phyloP scores from a whole-genome alignment of 2,888 invertebrate species.

The Dysmachus trigonus region DNA sequence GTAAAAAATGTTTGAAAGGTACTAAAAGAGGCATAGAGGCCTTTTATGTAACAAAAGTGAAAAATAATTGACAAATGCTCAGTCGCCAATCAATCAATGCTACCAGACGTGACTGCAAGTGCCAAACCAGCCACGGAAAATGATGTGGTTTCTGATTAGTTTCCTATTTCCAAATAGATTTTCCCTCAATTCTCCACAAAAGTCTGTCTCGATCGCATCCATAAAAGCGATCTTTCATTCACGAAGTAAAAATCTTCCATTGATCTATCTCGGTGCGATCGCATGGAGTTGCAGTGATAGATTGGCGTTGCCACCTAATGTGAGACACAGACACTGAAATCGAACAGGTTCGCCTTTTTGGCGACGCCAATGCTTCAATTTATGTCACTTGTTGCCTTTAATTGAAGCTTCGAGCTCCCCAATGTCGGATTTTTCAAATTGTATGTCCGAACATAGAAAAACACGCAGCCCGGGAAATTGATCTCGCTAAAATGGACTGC shows the following conservation, averaged over 20 bases:
- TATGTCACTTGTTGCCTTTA: slow-evolving; percentile 12
- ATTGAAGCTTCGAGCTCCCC: background rate
- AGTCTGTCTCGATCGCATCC: background rate
- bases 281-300: slow-evolving; percentile 12
- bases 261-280: background rate
- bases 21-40: background rate
- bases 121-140: background rate
- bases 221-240: slow-evolving; percentile 27
- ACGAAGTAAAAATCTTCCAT: background rate
- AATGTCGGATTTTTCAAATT: slow-evolving; percentile 1
- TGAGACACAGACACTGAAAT: background rate
- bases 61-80: slow-evolving; percentile 10
- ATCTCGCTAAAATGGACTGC: background rate
- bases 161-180: background rate
- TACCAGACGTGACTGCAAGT: slow-evolving; percentile 18
- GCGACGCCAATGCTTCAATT: slow-evolving; percentile 2
- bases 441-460: background rate
- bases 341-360: slow-evolving; percentile 18
- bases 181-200: background rate
- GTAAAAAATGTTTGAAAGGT: background rate
- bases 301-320: slow-evolving; percentile 25
- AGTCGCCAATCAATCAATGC: background rate
- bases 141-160: background rate
- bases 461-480: background rate
- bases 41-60: slow-evolving; percentile 3